Evolutionary conservation across 2,113 vertebrate species (phyloP).

Genomic region (Setophaga kirtlandii): DNA sequence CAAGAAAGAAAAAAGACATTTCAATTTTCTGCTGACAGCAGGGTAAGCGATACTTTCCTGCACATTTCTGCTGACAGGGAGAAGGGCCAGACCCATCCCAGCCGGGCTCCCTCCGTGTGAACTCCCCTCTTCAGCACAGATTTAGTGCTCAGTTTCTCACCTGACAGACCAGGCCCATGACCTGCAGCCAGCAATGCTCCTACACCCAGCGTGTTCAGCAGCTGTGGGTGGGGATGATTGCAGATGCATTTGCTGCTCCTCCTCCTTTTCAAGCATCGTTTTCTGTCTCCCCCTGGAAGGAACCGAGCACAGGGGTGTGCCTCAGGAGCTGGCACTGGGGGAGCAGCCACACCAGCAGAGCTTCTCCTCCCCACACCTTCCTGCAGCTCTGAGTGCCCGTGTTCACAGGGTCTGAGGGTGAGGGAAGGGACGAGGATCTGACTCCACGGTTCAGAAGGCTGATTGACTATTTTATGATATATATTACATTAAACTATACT

Average conservation of each 20-base stretch:
- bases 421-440: no score
- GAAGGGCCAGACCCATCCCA: background rate
- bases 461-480: no score
- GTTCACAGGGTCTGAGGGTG: no score
- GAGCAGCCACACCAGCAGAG: background rate
- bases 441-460: no score
- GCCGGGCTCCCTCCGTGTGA: background rate
- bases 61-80: background rate
- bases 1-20: background rate
- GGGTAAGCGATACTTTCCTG: background rate
- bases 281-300: background rate
- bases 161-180: background rate
- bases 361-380: rapidly evolving
- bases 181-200: background rate
- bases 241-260: background rate
- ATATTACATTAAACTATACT: no score
- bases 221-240: background rate
- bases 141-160: background rate
- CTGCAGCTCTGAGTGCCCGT: background rate
- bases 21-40: conserved; percentile 34
- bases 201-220: background rate
- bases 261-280: background rate
- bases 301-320: background rate
- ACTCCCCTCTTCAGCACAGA: background rate
- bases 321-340: background rate